These are phyloP conservation scores for Lucilia cuprina DNA, from an alignment of 1,140 invertebrate species.

Conservation along the genomic window DNA sequence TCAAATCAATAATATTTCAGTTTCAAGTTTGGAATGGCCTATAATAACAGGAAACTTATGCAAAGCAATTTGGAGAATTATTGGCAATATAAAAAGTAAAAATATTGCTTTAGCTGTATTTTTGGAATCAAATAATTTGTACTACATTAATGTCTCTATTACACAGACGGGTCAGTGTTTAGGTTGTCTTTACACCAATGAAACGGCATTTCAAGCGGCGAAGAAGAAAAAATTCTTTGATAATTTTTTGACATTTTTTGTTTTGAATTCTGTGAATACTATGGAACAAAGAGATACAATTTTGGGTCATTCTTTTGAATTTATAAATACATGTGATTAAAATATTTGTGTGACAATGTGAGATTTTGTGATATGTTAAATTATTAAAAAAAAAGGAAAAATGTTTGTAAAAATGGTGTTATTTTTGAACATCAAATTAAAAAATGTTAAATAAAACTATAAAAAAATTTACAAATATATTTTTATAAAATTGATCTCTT, in stretches of 20 bases:
- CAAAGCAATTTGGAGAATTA: not conserved
- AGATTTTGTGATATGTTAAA: too few relatives aligned
- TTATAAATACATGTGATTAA: not conserved
- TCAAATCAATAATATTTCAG: not conserved
- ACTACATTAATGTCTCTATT: constrained; percentile 48
- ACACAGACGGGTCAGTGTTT: constrained; percentile 37
- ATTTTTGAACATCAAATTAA: too few relatives aligned
- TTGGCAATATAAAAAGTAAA: not conserved
- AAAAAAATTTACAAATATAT: too few relatives aligned
- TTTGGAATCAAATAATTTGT: constrained; percentile 44
- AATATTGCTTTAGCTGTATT: constrained; percentile 44
- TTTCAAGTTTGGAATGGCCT: not conserved
- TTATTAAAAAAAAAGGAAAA: too few relatives aligned
- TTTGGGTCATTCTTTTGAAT: constrained; percentile 41
- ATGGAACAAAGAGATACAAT: constrained; percentile 35
- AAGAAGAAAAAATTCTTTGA: constrained; percentile 42
- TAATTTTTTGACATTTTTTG: constrained; percentile 47
- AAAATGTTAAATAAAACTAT: too few relatives aligned
- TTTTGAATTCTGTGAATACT: constrained; percentile 41
- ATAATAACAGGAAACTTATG: not conserved
- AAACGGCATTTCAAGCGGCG: constrained; percentile 46
- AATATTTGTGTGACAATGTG: not conserved
- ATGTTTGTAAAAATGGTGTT: too few relatives aligned
- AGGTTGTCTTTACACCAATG: constrained; percentile 46
- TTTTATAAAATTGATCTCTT: too few relatives aligned